Conservation (phyloP, 1,140 invertebrate species). For the Gonioctena quinquepunctata region DNA sequence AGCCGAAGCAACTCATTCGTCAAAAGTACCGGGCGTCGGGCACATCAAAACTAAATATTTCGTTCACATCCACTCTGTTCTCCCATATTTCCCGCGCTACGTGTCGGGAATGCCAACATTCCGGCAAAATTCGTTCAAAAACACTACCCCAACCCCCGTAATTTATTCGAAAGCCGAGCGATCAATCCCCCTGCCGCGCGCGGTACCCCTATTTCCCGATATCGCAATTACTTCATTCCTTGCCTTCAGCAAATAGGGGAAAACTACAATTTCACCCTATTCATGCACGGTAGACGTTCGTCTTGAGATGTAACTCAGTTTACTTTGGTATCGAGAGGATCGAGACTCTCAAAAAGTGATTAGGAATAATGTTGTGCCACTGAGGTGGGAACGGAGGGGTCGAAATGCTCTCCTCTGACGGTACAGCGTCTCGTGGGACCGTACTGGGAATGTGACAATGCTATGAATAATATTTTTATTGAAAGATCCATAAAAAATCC, state of each 20-base stretch:
- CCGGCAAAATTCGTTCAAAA: background rate
- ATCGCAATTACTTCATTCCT: slow-evolving; percentile 20
- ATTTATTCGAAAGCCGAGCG: slow-evolving; percentile 6
- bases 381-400: background rate
- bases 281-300: background rate
- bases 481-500: no score
- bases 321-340: background rate
- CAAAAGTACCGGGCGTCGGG: no score
- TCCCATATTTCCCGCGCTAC: slow-evolving; percentile 1
- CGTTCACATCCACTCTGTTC: background rate
- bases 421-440: background rate
- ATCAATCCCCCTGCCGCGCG: slow-evolving; percentile 1
- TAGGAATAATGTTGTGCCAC: background rate
- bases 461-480: no score
- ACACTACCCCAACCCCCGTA: background rate
- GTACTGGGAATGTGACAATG: background rate
- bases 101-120: background rate
- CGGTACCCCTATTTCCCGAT: background rate
- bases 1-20: no score
- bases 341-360: background rate
- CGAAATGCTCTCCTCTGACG: background rate
- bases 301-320: background rate
- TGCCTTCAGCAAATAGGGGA: slow-evolving; percentile 19
- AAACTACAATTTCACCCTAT: background rate
- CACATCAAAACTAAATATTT: no score